Base-by-base conservation (phyloP, 2,797 vertebrate species). In the Pygocentrus nattereri region DNA sequence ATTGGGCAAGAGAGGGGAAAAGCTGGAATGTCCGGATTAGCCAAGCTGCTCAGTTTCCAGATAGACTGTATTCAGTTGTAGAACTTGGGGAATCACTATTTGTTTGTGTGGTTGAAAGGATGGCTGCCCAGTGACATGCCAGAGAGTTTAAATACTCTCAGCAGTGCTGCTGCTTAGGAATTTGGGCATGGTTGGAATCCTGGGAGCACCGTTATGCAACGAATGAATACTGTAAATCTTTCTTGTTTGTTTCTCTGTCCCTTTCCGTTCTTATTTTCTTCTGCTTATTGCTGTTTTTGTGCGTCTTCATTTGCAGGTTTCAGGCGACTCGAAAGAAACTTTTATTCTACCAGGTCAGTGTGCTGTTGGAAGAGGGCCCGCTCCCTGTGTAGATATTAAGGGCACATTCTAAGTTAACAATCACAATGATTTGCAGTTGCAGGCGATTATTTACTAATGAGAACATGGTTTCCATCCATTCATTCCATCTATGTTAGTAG, bases 341-440 rank as follows among this genome's bases (percentile, higher is more conserved):
- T 86, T 88, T 77, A 64, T 74, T 76, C 64, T 70, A 38, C 76
- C 84, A 83, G 82, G 85, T 88, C 58, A 75, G 83, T 83, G 38
- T 41, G 11, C 61, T n/a, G n/a, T n/a, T n/a, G n/a, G n/a, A n/a
- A n/a, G n/a, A n/a, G n/a, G n/a, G n/a, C n/a, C n/a, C n/a, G n/a
- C n/a, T 30, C 30, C 30, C 30, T n/a, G n/a, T n/a, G n/a, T n/a
- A n/a, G n/a, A n/a, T n/a, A n/a, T n/a, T n/a, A n/a, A n/a, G n/a
- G n/a, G n/a, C n/a, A n/a, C n/a, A n/a, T n/a, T n/a, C n/a, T n/a
- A n/a, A n/a, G n/a, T n/a, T n/a, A n/a, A n/a, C n/a, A n/a, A n/a
- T n/a, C n/a, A n/a, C n/a, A n/a, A n/a, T n/a, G n/a, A n/a, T n/a
- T n/a, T n/a, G n/a, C n/a, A n/a, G n/a, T n/a, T n/a, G n/a, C n/a